phyloP scores from a whole-genome alignment of 2,113 vertebrate species.

The Ahaetulla prasina region DNA sequence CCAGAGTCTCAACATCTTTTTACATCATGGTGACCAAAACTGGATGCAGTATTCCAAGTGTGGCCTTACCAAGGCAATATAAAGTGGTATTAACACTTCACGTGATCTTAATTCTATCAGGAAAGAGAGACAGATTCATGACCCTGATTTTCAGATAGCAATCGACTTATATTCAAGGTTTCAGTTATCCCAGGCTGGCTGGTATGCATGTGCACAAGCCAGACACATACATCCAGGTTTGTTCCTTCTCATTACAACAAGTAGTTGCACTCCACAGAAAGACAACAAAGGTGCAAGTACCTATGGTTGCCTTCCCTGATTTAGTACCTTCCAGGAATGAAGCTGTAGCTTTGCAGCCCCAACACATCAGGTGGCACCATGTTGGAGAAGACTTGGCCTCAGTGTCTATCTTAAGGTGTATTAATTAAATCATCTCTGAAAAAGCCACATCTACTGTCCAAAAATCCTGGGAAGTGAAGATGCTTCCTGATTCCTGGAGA shows the following conservation, averaged over 20 bases:
- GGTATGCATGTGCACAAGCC: not conserved
- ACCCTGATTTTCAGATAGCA: not conserved
- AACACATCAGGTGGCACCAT: not conserved
- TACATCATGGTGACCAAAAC: too few relatives aligned
- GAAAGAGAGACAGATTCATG: not conserved
- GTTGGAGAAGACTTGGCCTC: not conserved
- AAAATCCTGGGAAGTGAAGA: not conserved
- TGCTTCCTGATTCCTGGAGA: not conserved
- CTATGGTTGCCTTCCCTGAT: not conserved
- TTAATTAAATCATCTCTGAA: not conserved
- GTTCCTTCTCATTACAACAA: not conserved
- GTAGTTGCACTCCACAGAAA: not conserved
- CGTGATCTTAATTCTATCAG: too few relatives aligned
- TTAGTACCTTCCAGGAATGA: not conserved
- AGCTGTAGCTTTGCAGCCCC: not conserved
- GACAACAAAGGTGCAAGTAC: not conserved
- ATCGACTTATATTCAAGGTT: not conserved
- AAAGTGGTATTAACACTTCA: too few relatives aligned
- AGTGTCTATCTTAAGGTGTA: not conserved
- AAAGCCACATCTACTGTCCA: not conserved
- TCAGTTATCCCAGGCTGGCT: not conserved
- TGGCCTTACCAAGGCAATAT: too few relatives aligned
- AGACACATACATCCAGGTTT: not conserved
- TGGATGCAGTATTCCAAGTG: too few relatives aligned
- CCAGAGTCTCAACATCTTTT: too few relatives aligned